Percentiles rank a stretch among this genome's conserved stretches.
These are phyloP conservation scores for Ormyrus nitidulus DNA, from an alignment of 2,888 invertebrate genomes.

Conservation along the genomic window DNA sequence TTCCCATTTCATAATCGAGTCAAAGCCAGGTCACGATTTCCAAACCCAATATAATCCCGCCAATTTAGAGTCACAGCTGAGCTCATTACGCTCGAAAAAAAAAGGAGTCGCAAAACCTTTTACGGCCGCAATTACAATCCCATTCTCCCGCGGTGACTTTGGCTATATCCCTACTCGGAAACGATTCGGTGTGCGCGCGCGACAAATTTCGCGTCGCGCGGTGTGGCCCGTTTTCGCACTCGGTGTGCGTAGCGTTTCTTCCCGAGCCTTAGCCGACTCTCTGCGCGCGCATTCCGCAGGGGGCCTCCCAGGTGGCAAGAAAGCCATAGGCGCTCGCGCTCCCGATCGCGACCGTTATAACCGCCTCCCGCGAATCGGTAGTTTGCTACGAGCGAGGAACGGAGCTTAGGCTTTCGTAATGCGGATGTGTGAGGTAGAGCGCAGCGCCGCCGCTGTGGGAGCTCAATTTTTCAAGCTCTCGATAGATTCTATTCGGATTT, in stretches of 20 bases:
- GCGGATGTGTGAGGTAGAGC: neutral
- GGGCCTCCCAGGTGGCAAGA: conserved; percentile 37
- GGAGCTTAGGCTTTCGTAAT: neutral
- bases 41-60: too few species aligned
- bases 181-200: too few species aligned
- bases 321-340: conserved; percentile 41
- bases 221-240: neutral
- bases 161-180: too few species aligned
- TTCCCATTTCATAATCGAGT: too few species aligned
- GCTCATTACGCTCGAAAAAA: too few species aligned
- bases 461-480: neutral
- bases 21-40: too few species aligned
- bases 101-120: too few species aligned
- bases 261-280: neutral
- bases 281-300: conserved; percentile 1
- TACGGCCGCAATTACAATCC: too few species aligned
- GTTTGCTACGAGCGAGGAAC: neutral
- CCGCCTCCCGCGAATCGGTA: neutral
- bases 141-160: too few species aligned
- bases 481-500: too few species aligned
- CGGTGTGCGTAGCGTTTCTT: conserved; percentile 15
- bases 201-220: neutral
- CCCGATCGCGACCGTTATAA: conserved; percentile 50
- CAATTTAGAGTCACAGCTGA: too few species aligned
- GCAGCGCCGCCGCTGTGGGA: too few species aligned